Conservation (phyloP, 2,888 invertebrate genomes). For the Fragum whitleyi region DNA sequence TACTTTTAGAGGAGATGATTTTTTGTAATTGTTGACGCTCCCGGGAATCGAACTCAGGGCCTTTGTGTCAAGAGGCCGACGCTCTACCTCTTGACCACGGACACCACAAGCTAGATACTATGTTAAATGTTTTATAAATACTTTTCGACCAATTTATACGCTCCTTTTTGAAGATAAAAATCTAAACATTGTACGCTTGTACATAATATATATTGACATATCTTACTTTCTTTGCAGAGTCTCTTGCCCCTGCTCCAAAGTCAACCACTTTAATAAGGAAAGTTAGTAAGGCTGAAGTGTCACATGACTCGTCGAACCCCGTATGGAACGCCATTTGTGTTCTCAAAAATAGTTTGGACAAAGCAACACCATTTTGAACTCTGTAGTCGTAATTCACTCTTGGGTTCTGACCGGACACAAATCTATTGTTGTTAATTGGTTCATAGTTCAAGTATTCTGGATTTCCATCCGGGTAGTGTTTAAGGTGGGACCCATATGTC, state of each 20-base stretch:
- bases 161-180: too few relatives aligned
- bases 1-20: too few relatives aligned
- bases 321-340: slow-evolving; percentile 53
- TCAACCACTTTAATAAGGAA: slow-evolving; percentile 31
- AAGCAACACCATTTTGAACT: slow-evolving; percentile 40
- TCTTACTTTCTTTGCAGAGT: too few relatives aligned
- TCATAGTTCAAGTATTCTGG: slow-evolving; percentile 46
- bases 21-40: too few relatives aligned
- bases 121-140: too few relatives aligned
- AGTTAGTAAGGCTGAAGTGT: slow-evolving; percentile 46
- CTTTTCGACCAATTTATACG: too few relatives aligned
- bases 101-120: too few relatives aligned
- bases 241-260: neutral
- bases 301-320: slow-evolving; percentile 52
- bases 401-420: neutral
- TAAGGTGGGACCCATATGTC: slow-evolving; percentile 19
- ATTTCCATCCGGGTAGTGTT: slow-evolving; percentile 12
- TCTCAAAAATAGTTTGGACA: slow-evolving; percentile 50
- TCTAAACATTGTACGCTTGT: too few relatives aligned
- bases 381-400: slow-evolving; percentile 34
- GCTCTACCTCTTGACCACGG: too few relatives aligned
- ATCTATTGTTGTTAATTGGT: slow-evolving; percentile 51
- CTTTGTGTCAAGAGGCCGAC: too few relatives aligned
- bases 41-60: too few relatives aligned
- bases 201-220: too few relatives aligned